A percentile compares a stretch with the other conserved stretches of the same genome.
phyloP scores from a whole-genome alignment of 2,113 vertebrate genomes.

The Brachyhypopomus occidentalis region DNA sequence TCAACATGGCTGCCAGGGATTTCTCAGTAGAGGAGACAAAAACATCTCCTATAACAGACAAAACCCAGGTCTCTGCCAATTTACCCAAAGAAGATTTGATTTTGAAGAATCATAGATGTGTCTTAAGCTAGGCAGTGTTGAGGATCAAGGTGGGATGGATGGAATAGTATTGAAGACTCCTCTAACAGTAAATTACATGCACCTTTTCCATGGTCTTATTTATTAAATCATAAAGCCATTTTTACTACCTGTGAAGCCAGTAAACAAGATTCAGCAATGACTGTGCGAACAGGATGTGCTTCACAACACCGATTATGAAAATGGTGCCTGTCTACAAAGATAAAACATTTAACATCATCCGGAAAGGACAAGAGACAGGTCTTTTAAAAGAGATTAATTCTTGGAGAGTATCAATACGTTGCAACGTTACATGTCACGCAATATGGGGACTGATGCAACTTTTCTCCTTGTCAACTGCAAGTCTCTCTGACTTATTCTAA shows the following conservation, averaged over 20 bases:
- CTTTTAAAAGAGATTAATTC: constrained; percentile 2
- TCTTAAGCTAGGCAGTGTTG: constrained; percentile 12
- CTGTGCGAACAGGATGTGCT: too few species aligned
- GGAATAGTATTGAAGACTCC: neutral
- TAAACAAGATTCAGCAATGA: too few species aligned
- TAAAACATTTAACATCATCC: neutral
- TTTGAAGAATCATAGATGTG: neutral
- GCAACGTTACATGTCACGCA: constrained; percentile 16
- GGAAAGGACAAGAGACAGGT: constrained; percentile 18
- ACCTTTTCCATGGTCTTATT: too few species aligned
- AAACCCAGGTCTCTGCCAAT: constrained; percentile 29
- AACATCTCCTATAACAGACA: constrained; percentile 51
- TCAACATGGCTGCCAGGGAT: constrained; percentile 60
- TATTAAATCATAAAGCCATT: too few species aligned
- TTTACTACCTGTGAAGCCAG: too few species aligned
- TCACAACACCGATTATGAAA: too few species aligned
- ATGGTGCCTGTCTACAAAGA: neutral
- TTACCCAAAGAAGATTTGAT: constrained; percentile 25
- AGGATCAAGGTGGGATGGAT: neutral
- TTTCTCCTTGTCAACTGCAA: neutral
- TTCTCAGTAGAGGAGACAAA: constrained; percentile 31
- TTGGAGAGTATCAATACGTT: constrained; percentile 17
- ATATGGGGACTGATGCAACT: neutral
- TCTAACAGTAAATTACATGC: neutral
- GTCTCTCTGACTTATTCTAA: constrained; percentile 34